Percentiles rank a stretch among this genome's conserved stretches.
Evolutionary conservation across 2,888 invertebrate species (phyloP).

Genomic region (Chouioia cunea): DNA sequence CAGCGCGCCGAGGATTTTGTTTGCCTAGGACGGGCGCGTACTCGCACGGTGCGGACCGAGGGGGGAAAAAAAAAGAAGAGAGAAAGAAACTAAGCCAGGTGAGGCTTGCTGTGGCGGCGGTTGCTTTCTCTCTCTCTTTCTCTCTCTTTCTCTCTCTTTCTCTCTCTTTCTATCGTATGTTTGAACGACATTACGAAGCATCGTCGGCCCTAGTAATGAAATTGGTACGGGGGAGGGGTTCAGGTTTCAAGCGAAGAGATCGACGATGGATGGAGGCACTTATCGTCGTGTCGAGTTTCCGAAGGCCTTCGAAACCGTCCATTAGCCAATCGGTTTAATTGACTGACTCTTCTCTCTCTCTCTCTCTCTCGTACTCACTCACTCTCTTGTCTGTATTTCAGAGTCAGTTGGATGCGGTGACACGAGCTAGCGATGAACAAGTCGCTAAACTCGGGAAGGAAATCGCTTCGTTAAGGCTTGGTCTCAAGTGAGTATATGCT

Average conservation of each 20-base stretch:
- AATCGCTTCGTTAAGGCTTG: constrained; percentile 58
- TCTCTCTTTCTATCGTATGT: background rate
- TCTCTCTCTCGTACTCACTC: no score
- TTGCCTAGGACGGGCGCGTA: constrained; percentile 66
- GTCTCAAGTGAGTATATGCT: constrained; percentile 60
- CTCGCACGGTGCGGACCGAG: no score
- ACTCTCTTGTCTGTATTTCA: constrained; percentile 48
- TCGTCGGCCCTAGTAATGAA: constrained; percentile 25
- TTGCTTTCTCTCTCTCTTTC: constrained; percentile 5
- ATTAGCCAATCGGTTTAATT: no score
- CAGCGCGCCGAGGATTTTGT: constrained; percentile 57
- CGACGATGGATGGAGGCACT: constrained; percentile 41
- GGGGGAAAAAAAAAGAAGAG: no score
- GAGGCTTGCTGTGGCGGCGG: constrained; percentile 46
- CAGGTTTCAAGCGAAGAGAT: constrained; percentile 11
- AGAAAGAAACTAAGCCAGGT: constrained; percentile 55
- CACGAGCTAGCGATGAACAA: constrained; percentile 58
- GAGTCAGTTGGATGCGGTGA: constrained; percentile 59
- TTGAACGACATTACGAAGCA: constrained; percentile 2
- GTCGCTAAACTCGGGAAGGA: constrained; percentile 61
- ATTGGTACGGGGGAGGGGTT: constrained; percentile 29
- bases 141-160: no score
- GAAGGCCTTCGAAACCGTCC: constrained; percentile 1
- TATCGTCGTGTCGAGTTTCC: constrained; percentile 23
- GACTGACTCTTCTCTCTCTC: constrained; percentile 62